Conservation (phyloP, 1,140 invertebrate species). For the Dendrolimus kikuchii region DNA sequence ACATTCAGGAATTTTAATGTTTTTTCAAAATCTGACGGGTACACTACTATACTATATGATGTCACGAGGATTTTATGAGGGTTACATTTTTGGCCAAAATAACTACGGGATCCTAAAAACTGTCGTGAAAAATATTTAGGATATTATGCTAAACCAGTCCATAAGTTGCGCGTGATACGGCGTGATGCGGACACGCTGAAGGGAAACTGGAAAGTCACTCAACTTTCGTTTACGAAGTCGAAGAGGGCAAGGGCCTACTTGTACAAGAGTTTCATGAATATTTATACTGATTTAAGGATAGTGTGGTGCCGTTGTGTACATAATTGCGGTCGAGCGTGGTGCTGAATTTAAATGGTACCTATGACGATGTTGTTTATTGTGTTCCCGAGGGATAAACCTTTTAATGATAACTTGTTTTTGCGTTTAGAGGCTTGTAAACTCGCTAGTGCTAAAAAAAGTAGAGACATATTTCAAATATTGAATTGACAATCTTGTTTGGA, state of each 20-base stretch:
- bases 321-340: slow-evolving; percentile 30
- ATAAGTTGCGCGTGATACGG: slow-evolving; percentile 10
- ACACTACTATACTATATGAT: no score
- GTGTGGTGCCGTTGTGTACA: slow-evolving; percentile 38
- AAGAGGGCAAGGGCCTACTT: slow-evolving; percentile 37
- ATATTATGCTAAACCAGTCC: slow-evolving; percentile 13
- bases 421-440: no score
- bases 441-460: no score
- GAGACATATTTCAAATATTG: no score
- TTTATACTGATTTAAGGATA: slow-evolving; percentile 52
- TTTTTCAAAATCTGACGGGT: no score
- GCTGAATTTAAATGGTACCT: slow-evolving; percentile 28
- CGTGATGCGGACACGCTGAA: slow-evolving; percentile 7
- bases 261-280: slow-evolving; percentile 51
- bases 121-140: neutral
- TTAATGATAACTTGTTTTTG: neutral
- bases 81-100: no score
- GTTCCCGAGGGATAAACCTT: no score
- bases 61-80: no score
- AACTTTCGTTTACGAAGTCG: slow-evolving; percentile 34
- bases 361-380: no score
- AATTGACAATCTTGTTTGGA: no score
- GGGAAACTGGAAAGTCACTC: slow-evolving; percentile 27
- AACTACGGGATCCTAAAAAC: no score
- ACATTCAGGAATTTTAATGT: no score